These are phyloP conservation scores for Hypsopygia costalis DNA, from an alignment of 2,888 invertebrate genomes.

Conservation along the genomic window DNA sequence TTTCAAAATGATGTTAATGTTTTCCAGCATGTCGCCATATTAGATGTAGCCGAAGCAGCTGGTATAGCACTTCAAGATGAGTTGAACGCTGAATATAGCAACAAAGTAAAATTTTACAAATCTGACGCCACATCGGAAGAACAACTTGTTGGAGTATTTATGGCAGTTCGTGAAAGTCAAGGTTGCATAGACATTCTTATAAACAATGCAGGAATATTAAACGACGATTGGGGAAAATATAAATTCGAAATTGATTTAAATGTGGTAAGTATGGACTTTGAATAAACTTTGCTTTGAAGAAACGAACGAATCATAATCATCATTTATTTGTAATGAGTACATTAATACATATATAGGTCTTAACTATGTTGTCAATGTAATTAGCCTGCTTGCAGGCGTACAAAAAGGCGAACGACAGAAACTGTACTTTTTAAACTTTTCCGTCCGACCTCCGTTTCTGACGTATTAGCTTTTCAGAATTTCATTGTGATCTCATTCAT, in stretches of 20 bases:
- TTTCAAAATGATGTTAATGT: background rate
- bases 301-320: too few species aligned
- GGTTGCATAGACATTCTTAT: constrained; percentile 36
- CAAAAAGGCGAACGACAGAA: too few species aligned
- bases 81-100: constrained; percentile 29
- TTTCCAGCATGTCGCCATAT: background rate
- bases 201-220: constrained; percentile 42
- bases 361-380: too few species aligned
- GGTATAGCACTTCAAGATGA: constrained; percentile 30
- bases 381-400: too few species aligned
- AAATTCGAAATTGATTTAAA: background rate
- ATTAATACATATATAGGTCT: too few species aligned
- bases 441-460: too few species aligned
- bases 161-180: constrained; percentile 22
- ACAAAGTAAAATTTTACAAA: constrained; percentile 33
- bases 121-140: constrained; percentile 40
- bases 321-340: too few species aligned
- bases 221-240: constrained; percentile 22
- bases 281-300: too few species aligned
- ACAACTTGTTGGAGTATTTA: constrained; percentile 28
- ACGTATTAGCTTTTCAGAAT: too few species aligned
- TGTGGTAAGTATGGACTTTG: background rate
- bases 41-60: constrained; percentile 33
- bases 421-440: too few species aligned
- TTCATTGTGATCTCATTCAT: too few species aligned